Percentiles rank a stretch among this genome's conserved stretches.
These are phyloP conservation scores for Brachymystax lenok DNA, from an alignment of 2,797 vertebrate genomes.

Conservation along the genomic window DNA sequence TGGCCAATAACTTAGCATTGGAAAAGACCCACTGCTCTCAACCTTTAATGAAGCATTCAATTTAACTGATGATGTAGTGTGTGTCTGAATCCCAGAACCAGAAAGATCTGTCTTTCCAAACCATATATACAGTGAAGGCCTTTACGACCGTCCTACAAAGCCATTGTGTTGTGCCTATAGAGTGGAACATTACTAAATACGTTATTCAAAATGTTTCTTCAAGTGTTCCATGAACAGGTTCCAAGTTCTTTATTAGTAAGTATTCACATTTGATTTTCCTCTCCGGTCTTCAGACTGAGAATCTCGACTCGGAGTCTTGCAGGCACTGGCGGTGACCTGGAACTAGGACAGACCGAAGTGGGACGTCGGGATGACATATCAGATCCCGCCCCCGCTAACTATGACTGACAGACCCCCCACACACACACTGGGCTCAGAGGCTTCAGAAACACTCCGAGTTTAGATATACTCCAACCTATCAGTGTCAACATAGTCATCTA, in stretches of 20 bases:
- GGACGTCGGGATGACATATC: conserved; percentile 50
- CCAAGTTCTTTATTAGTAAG: not conserved
- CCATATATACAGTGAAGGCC: no score
- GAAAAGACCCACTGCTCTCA: no score
- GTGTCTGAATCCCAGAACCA: no score
- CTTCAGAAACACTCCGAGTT: conserved; percentile 50
- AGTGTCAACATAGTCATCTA: not conserved
- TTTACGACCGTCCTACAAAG: no score
- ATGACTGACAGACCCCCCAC: conserved; percentile 61
- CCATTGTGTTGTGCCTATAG: no score
- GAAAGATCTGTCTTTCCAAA: no score
- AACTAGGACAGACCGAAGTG: conserved; percentile 46
- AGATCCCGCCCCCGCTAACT: conserved; percentile 59
- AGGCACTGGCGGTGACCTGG: not conserved
- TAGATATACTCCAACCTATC: conserved; percentile 36
- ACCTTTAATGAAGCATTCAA: no score
- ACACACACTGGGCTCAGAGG: conserved; percentile 46
- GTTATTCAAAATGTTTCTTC: not conserved
- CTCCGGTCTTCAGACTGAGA: not conserved
- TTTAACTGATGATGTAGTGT: no score
- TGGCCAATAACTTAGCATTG: no score
- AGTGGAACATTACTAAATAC: no score
- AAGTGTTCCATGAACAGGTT: no score
- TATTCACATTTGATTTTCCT: not conserved
- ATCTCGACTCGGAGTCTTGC: conserved; percentile 40